Evolutionary conservation across 2,797 vertebrate genomes (phyloP).

Genomic region (Apogon talboti): DNA sequence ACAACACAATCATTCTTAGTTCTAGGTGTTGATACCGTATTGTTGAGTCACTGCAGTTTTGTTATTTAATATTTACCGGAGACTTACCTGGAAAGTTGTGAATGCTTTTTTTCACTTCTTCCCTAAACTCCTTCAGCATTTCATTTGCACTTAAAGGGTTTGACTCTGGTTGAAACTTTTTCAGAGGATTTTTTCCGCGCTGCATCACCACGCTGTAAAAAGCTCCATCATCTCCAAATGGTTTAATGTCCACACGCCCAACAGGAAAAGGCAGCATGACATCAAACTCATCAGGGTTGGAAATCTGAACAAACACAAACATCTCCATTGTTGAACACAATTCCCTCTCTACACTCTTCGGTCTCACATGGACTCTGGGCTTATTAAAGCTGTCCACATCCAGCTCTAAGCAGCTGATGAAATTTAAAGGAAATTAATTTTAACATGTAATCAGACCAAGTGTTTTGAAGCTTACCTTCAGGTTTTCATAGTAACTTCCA

Average conservation of each 20-base stretch:
- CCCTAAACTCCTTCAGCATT: slow-evolving; percentile 84
- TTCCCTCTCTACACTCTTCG: too few relatives aligned
- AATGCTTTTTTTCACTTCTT: slow-evolving; percentile 80
- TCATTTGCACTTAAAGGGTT: slow-evolving; percentile 78
- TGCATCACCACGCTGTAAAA: slow-evolving; percentile 84
- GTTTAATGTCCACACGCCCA: slow-evolving; percentile 68
- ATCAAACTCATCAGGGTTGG: slow-evolving; percentile 90
- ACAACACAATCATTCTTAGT: not conserved
- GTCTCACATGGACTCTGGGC: too few relatives aligned
- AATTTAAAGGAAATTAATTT: too few relatives aligned
- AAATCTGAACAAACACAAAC: slow-evolving; percentile 80
- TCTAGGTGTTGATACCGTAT: not conserved
- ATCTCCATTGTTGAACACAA: not conserved
- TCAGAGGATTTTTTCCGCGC: slow-evolving; percentile 70
- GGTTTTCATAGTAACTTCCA: slow-evolving; percentile 81
- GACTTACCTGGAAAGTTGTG: slow-evolving; percentile 70
- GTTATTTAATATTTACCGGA: not conserved
- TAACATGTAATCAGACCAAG: too few relatives aligned
- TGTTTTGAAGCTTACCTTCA: slow-evolving; percentile 70
- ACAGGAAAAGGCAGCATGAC: slow-evolving; percentile 86
- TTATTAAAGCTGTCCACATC: too few relatives aligned
- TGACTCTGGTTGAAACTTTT: slow-evolving; percentile 73
- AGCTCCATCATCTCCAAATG: slow-evolving; percentile 73
- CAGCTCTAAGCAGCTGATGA: not conserved
- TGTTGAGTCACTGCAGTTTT: not conserved